Base-by-base conservation (phyloP, 2,888 invertebrate species). In the Neoaliturus tenellus region DNA sequence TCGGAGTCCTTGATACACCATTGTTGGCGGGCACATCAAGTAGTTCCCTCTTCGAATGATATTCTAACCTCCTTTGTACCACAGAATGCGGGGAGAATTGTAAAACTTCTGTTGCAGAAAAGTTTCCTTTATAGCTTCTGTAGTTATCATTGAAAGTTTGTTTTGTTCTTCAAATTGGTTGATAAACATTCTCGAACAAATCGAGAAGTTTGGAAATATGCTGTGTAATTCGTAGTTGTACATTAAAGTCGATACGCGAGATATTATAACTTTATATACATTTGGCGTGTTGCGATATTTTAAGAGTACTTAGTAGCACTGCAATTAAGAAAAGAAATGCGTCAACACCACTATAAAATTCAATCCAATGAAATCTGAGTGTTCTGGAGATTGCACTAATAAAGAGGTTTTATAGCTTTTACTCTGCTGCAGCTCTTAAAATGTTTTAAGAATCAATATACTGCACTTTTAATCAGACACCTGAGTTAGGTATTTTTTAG, bases 321-420 rank as follows among this genome's bases (percentile, higher is more conserved):
- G n/a, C n/a, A n/a, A n/a, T n/a, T 31, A 28, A 28, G 62, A 28
- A 31, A 62, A 28, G 62, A 8, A 55, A 55, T 25, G 14, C 25
- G 31, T 62, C 28, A 28, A 62, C 62, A 31, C 31, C 31, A 31
- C 62, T 28, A 31, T 28, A 14, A 25, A 62, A 62, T 31, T 62
- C 62, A 62, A 62, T 62, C 62, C 62, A 62, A 62, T 62, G 28
- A 62, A 62, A 28, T 62, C 62, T 6, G 62, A 62, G 62, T 28
- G 62, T 62, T 62, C 62, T 31, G 28, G 1, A 28, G 62, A 62
- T 62, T 62, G 62, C 31, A 62, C 62, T 62, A 62, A 62, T 62
- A 62, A 62, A 62, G 62, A 28, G 28, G 23, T 51, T 51, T 62
- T 62, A 62, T 28, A 62, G 62, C 28, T 62, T 62, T 20, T 62